Evolutionary conservation across 1,140 invertebrate genomes (phyloP).

Genomic region (Drosophila melanogaster): Release_6_plus_ISO1_MT NT_037436.4:19377001-19377500

Average conservation of each 20-base stretch:
- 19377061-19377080: conserved; percentile 20
- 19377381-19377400: conserved; percentile 29
- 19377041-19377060: too few species aligned
- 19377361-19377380: conserved; percentile 19
- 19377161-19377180: conserved; percentile 78
- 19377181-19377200: conserved; percentile 81
- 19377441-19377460: conserved; percentile 32
- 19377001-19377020: too few species aligned
- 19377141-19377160: conserved; percentile 68
- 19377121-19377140: conserved; percentile 37
- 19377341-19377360: conserved; percentile 56
- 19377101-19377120: conserved; percentile 13
- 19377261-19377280: conserved; percentile 9
- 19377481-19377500: neutral
- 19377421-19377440: conserved; percentile 17
- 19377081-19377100: conserved; percentile 11
- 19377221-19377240: conserved; percentile 26
- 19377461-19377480: neutral
- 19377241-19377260: conserved; percentile 1
- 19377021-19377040: too few species aligned
- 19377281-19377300: conserved; percentile 32
- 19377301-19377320: conserved; percentile 53
- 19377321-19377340: conserved; percentile 80
- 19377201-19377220: conserved; percentile 63
- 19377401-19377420: conserved; percentile 27